Base-by-base conservation (phyloP, 2,113 vertebrate species). In the Lates calcarifer region DNA sequence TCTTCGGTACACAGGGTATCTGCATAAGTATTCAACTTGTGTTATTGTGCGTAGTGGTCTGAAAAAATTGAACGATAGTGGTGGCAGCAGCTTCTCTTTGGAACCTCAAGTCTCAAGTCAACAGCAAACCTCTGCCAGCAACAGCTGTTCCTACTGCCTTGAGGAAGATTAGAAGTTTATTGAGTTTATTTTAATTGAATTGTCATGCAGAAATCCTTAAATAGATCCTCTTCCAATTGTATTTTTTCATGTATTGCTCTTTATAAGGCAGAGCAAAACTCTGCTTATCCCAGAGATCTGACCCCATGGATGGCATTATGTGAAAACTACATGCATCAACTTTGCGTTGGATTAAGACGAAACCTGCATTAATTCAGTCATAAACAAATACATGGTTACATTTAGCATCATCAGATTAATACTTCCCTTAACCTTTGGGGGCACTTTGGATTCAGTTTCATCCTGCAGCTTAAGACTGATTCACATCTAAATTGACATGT, bases 161-260 rank as follows among this genome's bases (percentile, higher is more conserved):
- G 4, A 67, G 67, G 58, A 64, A 65, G 45, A 66, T 89, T 41
- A 69, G n/a, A 60, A 5, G 5, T 70, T 83, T 58, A 74, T 72
- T 77, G 45, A 70, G 39, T 82, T 72, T 57, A 65, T 69, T 84
- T 77, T 53, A 77, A 83, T 70, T 66, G n/a, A 64, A 67, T 66
- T 43, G n/a, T 29, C 45, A 71, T 41, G 33, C 51, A 56, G 33
- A 62, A 71, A 85, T 79, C 77, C 60, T 67, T 14, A 68, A 81
- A 79, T 24, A 76, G 73, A 77, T 22, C 31, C 60, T 31, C 12
- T 13, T 69, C 35, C 39, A 53, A 56, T 24, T n/a, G 39, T 11
- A 72, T 49, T 57, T 12, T 74, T 67, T 35, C 28, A 45, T 41
- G 41, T 41, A 24, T 49, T 47, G 81, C 68, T 55, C 35, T 76